Conservation (phyloP, 2,888 invertebrate species). For the Drosophila demipolita region DNA sequence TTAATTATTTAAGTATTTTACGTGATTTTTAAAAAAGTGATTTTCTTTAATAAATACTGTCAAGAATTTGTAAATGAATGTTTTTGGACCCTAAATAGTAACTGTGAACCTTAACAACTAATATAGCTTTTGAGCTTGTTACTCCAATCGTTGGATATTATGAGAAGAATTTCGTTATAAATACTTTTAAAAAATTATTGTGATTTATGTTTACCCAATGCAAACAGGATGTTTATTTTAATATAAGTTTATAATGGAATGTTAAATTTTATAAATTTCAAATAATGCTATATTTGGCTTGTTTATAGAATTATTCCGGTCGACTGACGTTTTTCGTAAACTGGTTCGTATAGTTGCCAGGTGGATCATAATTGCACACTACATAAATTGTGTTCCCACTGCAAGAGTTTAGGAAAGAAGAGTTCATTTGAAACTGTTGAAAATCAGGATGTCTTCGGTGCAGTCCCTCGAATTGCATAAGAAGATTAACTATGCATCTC, state of each 20-base stretch:
- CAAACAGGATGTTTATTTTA: neutral
- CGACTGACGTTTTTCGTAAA: conserved; percentile 50
- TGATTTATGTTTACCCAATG: no score
- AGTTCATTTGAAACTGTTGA: neutral
- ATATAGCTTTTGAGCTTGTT: neutral
- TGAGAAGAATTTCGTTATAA: neutral
- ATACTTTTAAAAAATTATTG: neutral
- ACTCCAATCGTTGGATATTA: no score
- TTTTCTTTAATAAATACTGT: conserved; percentile 44
- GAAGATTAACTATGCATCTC: neutral
- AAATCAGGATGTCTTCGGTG: neutral
- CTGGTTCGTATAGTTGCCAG: conserved; percentile 54
- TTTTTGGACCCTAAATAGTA: neutral
- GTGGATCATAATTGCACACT: conserved; percentile 70
- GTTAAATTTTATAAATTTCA: neutral
- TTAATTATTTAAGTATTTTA: conserved; percentile 30
- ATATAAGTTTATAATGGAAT: neutral
- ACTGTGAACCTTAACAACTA: neutral
- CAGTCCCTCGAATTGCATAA: no score
- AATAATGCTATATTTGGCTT: neutral
- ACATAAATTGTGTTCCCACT: conserved; percentile 60
- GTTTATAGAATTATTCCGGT: neutral
- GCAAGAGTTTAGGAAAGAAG: neutral
- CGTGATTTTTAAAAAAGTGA: conserved; percentile 58
- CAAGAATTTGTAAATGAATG: neutral